Evolutionary conservation across 1,140 invertebrate species (phyloP), one percentile per base, ranked within the genome.

Genomic region (Zaprionus gabonicus): DNA sequence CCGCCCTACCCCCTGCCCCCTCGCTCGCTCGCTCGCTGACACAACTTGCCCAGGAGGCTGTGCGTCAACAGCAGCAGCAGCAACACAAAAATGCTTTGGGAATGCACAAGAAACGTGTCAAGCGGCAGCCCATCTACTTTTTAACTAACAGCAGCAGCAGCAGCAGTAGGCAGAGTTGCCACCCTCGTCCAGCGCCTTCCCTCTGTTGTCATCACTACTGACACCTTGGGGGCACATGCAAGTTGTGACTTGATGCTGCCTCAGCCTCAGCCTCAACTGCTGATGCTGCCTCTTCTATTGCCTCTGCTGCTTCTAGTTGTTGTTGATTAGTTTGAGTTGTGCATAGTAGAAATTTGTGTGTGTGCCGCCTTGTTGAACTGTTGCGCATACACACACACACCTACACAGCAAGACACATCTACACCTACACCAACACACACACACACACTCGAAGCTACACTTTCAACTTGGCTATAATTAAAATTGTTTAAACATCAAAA

Each of bases 241-340:
- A 66, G 44, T 72, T 76, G 64, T 65, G 73, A 65, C 53, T 59
- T 25, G 20, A n/a, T 60, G 36, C n/a, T 59, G 55, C 44, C 7
- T 13, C 6, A 20, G 38, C n/a, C 44, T 12, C 23, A 20, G 20
- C 20, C 20, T 20, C 20, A 20, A 20, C 20, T 20, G 20, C 20
- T 25, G 20, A n/a, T 59, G 36, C n/a, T 59, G 55, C 44, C 7
- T 12, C 5, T 31, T 20, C 20, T 20, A 20, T 20, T 20, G 20
- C 20, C 20, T 20, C 51, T 20, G 36, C 12, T 51, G 62, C 62
- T 56, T 72, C 53, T 65, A 60, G 28, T 31, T 75, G 58, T 46
- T 72, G 75, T 72, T 77, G 75, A 77, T 77, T 73, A 73, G 75
- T 73, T 73, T 73, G 70, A 58, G 70, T 77, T 75, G 44, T 66